Evolutionary conservation across 2,113 vertebrate genomes (phyloP), one percentile per base, ranked within the genome.

Genomic region (Xiphophorus maculatus): DNA sequence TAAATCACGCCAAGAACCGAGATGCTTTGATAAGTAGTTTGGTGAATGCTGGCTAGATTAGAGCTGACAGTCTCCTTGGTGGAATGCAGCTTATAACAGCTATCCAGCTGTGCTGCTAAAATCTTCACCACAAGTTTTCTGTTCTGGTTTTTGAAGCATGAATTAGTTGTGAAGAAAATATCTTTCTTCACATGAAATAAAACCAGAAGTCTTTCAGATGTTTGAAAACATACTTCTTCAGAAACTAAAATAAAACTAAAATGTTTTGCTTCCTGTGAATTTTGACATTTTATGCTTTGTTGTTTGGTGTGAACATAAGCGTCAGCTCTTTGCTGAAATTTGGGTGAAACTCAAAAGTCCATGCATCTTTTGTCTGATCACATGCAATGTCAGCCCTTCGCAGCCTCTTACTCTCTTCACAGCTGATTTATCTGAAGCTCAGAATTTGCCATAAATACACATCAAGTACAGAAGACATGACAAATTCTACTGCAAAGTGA

Each of bases 351-450:
- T 25, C 10, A 25, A 35, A 22, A 33, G 35, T 17, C 63, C 44
- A 61, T 37, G 42, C 71, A 42, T 29, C 22, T 44, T 37, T 33
- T 28, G 71, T 74, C 48, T 81, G 64, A 76, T 74, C 80, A 70
- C 74, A 82, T 75, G 67, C 62, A 33, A 42, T 71, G 33, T 68
- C 87, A 77, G 25, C 70, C 64, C 58, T 77, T 68, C 40, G 81
- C 78, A 80, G 32, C 61, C 71, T 29, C 74, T 68, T 82, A 83
- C 73, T 74, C 75, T 79, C 77, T 79, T 29, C 70, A 66, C 42
- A 67, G 78, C 74, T 89, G 67, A 85, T 87, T 88, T 87, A 75
- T 77, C 28, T 32, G 68, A 63, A 70, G 40, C n/a, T 66, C 37
- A 48, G 64, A 11, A 66, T 44, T 63, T 35, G 51, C 37, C 72